Percentiles rank a stretch among this genome's conserved stretches.
Evolutionary conservation across 2,797 vertebrate species (phyloP).

Genomic region (Anomalospiza imberbis): DNA sequence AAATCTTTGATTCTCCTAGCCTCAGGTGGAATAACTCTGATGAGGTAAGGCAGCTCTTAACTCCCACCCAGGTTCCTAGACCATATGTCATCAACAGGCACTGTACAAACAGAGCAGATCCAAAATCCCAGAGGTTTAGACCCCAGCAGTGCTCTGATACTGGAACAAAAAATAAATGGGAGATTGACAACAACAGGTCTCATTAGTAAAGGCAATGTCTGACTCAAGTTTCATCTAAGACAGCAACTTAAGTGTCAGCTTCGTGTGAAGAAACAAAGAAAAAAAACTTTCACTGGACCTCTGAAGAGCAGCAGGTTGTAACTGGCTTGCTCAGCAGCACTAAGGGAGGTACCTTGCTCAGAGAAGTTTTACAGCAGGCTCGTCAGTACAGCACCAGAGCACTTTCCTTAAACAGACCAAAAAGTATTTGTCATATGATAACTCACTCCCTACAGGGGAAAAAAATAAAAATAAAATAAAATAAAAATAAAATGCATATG

Average conservation of each 20-base stretch:
- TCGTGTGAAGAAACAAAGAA: background rate
- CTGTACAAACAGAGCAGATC: too few relatives aligned
- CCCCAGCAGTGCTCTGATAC: too few relatives aligned
- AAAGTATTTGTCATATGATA: background rate
- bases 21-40: background rate
- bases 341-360: background rate
- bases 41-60: background rate
- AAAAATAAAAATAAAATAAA: background rate
- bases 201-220: background rate
- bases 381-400: background rate
- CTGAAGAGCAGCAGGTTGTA: background rate
- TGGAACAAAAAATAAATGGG: background rate
- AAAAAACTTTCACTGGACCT: background rate
- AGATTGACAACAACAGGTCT: background rate
- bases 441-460: background rate
- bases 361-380: background rate
- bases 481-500: background rate
- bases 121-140: background rate
- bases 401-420: background rate
- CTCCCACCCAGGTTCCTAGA: fast-evolving
- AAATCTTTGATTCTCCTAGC: background rate
- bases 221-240: background rate
- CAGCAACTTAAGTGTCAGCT: background rate
- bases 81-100: background rate
- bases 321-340: background rate